Base-by-base conservation (phyloP, 2,797 vertebrate genomes). In the Pangasius macronema region DNA sequence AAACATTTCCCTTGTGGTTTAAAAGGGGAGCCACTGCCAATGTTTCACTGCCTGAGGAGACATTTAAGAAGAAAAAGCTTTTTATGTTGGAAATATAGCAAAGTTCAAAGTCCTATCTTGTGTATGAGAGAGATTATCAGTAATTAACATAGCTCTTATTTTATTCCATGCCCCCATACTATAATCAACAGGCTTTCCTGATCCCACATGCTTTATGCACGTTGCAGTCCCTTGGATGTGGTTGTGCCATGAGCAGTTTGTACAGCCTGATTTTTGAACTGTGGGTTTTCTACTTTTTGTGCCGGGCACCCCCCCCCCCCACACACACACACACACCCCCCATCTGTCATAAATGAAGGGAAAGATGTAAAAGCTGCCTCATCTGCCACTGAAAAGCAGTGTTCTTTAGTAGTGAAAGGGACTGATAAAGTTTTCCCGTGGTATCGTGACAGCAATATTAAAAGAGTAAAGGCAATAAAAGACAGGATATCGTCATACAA, bases 201-300 rank as follows among this genome's bases (percentile, higher is more conserved):
- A 93, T 91, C 89, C 89, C 85, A 88, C 89, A 92, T 92, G 90
- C 92, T 92, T 93, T 93, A 92, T 89, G 73, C 90, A 90, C 14
- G 24, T 61, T 61, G 33, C 36, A 42, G 85, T 94, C 93, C 90
- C 90, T 92, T 93, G 92, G 93, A 89, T 91, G 91, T 70, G 84
- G 81, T 86, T 84, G 90, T 89, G 89, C 86, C 88, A 91, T 88
- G 92, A 91, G 89, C 91, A 53, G 20, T 63, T 88, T 79, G 92
- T 90, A 88, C 84, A 91, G 90, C 89, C 92, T 91, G 92, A 93
- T 95, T 93, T 95, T 93, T 94, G 91, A 93, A 94, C 91, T 92
- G 63, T 91, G 92, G 87, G 91, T 91, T 89, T 82, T 88, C 90
- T 85, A 85, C 59, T 87, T 81, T 87, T 83, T 86, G 11, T 61